Base-by-base conservation (phyloP, 23 tunicate genomes). In the Aplidium turbinatum region DNA sequence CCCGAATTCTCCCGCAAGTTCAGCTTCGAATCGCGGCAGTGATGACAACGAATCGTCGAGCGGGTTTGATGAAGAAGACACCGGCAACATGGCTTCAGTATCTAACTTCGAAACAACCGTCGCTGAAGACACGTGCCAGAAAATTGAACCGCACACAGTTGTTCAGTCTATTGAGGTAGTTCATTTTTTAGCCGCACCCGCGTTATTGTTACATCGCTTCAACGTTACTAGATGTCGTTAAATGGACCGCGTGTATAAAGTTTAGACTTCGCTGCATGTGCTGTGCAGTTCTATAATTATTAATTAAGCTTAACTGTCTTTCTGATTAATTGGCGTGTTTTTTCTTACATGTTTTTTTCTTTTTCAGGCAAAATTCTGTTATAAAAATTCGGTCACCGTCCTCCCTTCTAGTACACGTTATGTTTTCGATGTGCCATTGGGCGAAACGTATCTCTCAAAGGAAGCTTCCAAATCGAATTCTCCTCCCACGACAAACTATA, bases 31-130 rank as follows among this genome's bases (percentile, higher is more conserved):
- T 22, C 57, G 47, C 31, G 86, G 48, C 33, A 71, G 78, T 31
- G 83, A 78, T 32, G 82, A 63, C 4, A 72, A 64, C 55, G 91
- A 77, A 26, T 55, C 91, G 4, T 85, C 91, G 31, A 85, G 91
- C 38, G 91, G 91, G 1, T 85, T 85, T 46, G 91, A 70, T 4
- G 91, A 85, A 54, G 91, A 77, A 13, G 72, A 58, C 7, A 61
- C 29, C n/a, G 19, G 27, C 3, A 31, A 27, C 11, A 42, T 16
- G 11, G 50, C 16, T 70, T 29, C 34, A 26, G 16, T 58, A 57
- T 31, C 36, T 54, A 46, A 51, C 4, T 11, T 54, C 32, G 35
- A 58, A 3, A 18, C 46, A 33, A 23, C 25, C 33, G 19, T 27
- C 62, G 30, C 22, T 18, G 38, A 71, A 3, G 35, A 47, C 46